Evolutionary conservation across 2,888 invertebrate genomes (phyloP).

Genomic region (Drosophila ustulata): DNA sequence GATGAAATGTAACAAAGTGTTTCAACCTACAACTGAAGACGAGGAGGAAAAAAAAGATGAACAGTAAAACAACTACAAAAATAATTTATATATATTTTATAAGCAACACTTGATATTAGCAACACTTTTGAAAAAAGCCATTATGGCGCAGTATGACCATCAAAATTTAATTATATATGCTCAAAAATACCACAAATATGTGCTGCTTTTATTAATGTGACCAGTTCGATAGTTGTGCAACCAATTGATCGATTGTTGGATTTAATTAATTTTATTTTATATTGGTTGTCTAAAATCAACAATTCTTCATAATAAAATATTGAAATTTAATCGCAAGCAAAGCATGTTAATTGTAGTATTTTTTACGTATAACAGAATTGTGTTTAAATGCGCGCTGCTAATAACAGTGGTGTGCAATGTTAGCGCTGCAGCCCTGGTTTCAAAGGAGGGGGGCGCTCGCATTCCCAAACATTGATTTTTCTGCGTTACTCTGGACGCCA

Average conservation of each 20-base stretch:
- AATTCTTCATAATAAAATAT: not conserved
- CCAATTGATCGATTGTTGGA: not conserved
- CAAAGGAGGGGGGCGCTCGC: conserved; percentile 57
- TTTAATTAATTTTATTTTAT: not conserved
- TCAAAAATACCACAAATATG: not conserved
- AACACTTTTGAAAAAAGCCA: not conserved
- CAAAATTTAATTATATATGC: not conserved
- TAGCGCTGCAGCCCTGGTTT: conserved; percentile 44
- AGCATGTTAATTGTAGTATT: no score
- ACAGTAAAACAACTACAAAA: not conserved
- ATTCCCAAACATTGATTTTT: conserved; percentile 70
- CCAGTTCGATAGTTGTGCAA: not conserved
- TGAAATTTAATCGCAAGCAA: not conserved
- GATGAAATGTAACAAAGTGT: conserved; percentile 67
- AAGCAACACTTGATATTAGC: conserved; percentile 3
- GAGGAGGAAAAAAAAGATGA: not conserved
- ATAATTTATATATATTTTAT: not conserved
- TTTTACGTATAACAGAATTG: not conserved
- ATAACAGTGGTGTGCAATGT: conserved; percentile 26
- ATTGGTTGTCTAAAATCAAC: not conserved
- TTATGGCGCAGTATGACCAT: conserved; percentile 20
- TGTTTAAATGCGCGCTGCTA: conserved; percentile 28
- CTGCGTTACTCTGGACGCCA: conserved; percentile 42
- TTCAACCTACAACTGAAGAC: conserved; percentile 32
- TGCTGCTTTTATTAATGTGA: not conserved